Base-by-base conservation (phyloP, 2,888 invertebrate genomes). In the Luperina testacea region DNA sequence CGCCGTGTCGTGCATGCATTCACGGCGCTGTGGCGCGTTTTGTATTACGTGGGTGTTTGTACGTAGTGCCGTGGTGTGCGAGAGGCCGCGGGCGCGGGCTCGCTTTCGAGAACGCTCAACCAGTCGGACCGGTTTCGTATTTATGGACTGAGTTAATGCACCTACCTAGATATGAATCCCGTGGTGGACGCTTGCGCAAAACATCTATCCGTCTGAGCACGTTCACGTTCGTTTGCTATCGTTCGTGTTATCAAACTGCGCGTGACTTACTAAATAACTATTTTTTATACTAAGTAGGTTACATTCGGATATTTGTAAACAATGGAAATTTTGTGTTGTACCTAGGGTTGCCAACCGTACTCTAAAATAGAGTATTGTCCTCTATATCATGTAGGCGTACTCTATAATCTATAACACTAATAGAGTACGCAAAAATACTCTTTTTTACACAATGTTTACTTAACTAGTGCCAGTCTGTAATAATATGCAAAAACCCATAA, bases 91-190 rank as follows among this genome's bases (percentile, higher is more conserved):
- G 91, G 90, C 92, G 92, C 92, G 91, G 94, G 94, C 95, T 96
- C 94, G 96, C 96, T 96, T 96, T 96, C 95, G 95, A 96, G 96
- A 96, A 96, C 96, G 95, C 95, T 95, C 94, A 96, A 96, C 96
- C 95, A 93, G 96, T 96, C 92, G 89, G 89, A 96, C 97, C 95
- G 95, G 97, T 96, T 96, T 95, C 91, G 94, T 96, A 96, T 96
- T 96, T 96, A 96, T 96, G 96, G 96, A 95, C 93, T 90, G 94
- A 95, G 95, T 95, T 95, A 95, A 95, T 95, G 96, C 96, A 95
- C 93, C 95, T 96, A 96, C 96, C 95, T 95, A 95, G 94, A 95
- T 95, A 95, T 94, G 93, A 96, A 94, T 94, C 95, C 94, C 92
- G 93, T 92, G 93, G 94, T 92, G 92, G 92, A 92, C 94, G 94